Base-by-base conservation (phyloP, 2,797 vertebrate genomes). In the Dicrostonyx torquatus region DNA sequence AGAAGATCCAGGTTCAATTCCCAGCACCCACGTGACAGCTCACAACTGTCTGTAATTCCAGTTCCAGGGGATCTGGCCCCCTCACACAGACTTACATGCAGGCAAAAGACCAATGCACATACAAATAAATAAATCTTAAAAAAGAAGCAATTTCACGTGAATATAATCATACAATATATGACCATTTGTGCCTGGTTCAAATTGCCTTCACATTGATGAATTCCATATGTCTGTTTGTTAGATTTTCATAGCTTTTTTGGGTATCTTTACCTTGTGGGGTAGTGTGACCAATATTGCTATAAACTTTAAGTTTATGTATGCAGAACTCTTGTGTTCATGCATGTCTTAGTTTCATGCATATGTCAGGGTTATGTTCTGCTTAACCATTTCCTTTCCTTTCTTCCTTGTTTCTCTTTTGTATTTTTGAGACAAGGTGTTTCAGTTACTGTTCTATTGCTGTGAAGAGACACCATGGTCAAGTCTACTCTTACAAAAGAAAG, bases 171-270 rank as follows among this genome's bases (percentile, higher is more conserved):
- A 50, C 4, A 9, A 9, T 68, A 18, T 85, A 24, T 86, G 29
- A 43, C 24, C 70, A 26, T 86, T 92, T 92, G 45, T 20, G 12
- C 84, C 68, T 94, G 60, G 4, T 45, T 92, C n/a, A 55, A 92
- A 76, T 11, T 90, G 77, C 29, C 48, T 78, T 53, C 8, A 75
- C 48, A 66, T 80, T 73, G 20, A 76, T 76, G 9, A 84, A 68
- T 68, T 84, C 45, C n/a, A 14, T 76, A 58, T 88, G 26, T 53
- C 10, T 18, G 45, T 77, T 50, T 82, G n/a, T 64, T 50, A 48
- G 43, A 37, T 93, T 86, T 83, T 89, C 55, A 50, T 94, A 58
- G 40, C 20, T 29, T 91, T 91, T 75, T 79, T 84, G 64, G 10
- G 11, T 90, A 62, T 78, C 29, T 88, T 76, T 93, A 60, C 40